These are phyloP conservation scores for Heterodera carotae DNA, from an alignment of 1,140 invertebrate genomes.

Conservation along the genomic window DNA sequence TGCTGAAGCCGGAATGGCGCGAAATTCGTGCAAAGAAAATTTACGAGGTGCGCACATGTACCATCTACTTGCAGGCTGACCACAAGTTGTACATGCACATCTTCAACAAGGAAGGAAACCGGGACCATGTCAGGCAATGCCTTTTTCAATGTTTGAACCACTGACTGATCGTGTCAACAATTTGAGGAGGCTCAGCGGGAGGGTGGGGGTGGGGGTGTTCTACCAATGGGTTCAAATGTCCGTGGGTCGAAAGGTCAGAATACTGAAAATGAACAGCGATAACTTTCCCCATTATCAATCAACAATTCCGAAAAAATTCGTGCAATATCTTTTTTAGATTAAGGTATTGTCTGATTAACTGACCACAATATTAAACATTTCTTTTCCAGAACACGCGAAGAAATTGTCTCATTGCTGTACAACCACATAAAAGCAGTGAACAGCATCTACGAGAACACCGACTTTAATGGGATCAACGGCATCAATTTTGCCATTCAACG, in stretches of 20 bases:
- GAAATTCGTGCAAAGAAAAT: conserved; percentile 46
- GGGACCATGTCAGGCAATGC: conserved; percentile 56
- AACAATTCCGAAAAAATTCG: no score
- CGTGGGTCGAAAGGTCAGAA: no score
- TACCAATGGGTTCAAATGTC: no score
- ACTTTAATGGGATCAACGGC: conserved; percentile 88
- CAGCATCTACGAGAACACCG: conserved; percentile 92
- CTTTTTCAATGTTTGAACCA: conserved; percentile 15
- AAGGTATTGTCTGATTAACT: no score
- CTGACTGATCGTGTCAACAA: no score
- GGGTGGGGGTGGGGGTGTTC: no score
- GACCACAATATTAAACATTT: neutral
- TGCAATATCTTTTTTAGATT: neutral
- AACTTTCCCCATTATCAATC: no score
- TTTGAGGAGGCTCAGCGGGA: no score
- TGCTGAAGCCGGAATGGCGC: conserved; percentile 21
- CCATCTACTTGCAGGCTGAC: conserved; percentile 94
- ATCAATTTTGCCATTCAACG: conserved; percentile 97
- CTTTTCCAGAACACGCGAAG: conserved; percentile 77
- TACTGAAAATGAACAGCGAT: no score
- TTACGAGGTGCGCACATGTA: conserved; percentile 75
- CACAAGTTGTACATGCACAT: conserved; percentile 93
- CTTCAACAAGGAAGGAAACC: conserved; percentile 62
- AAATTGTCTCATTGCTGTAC: conserved; percentile 93
- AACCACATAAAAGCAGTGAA: conserved; percentile 98